These are phyloP conservation scores for Crenichthys baileyi DNA, from an alignment of 2,797 vertebrate species.

Conservation along the genomic window DNA sequence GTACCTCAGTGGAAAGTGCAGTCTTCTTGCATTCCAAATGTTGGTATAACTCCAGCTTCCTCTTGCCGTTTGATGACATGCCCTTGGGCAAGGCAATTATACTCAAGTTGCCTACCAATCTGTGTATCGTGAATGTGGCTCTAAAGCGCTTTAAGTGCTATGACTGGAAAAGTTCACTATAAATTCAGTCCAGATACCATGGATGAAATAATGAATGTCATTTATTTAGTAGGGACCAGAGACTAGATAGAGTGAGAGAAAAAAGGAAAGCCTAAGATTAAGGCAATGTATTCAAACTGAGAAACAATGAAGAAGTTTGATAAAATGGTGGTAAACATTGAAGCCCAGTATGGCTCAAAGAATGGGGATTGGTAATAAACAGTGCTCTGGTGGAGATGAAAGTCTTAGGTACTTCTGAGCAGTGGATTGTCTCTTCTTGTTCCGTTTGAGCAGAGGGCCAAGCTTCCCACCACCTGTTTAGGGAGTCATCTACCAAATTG, in stretches of 20 bases:
- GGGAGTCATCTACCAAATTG: constrained; percentile 82
- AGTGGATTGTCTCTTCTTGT: constrained; percentile 64
- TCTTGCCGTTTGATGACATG: no score
- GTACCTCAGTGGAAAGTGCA: no score
- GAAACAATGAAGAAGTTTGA: constrained; percentile 36
- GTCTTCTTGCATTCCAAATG: no score
- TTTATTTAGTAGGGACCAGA: constrained; percentile 17
- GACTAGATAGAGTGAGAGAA: neutral
- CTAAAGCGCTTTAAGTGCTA: no score
- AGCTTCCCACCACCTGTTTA: constrained; percentile 69
- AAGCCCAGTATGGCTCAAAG: constrained; percentile 37
- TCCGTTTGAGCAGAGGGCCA: constrained; percentile 53
- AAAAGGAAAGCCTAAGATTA: constrained; percentile 38
- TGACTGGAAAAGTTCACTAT: no score
- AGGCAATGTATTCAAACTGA: constrained; percentile 54
- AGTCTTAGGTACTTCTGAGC: constrained; percentile 44
- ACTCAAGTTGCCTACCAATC: no score
- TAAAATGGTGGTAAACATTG: constrained; percentile 39
- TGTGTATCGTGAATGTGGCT: no score
- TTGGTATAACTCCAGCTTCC: no score
- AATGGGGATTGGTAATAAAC: neutral
- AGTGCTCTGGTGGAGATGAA: neutral
- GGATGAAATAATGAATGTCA: constrained; percentile 6
- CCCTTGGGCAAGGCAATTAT: no score
- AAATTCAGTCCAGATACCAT: no score